Base-by-base conservation (phyloP, 2,888 invertebrate genomes). In the Hololepta plana region DNA sequence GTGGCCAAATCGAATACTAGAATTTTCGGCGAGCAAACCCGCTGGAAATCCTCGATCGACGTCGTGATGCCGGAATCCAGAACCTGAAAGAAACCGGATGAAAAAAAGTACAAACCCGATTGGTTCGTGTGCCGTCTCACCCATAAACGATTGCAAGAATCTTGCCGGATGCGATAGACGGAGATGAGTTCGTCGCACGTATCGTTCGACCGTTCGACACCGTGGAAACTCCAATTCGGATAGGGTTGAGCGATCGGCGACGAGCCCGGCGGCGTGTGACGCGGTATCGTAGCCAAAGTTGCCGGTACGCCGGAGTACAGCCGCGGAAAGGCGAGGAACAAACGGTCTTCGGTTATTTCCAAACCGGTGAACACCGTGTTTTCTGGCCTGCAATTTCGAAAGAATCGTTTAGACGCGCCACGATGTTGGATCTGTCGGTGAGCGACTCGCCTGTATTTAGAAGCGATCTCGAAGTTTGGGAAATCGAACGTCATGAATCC, bases 131-230 rank as follows among this genome's bases (percentile, higher is more conserved):
- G n/a, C 11, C 11, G 19, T 30, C 41, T 35, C 35, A 53, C 54
- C 84, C 84, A 84, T 3, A 84, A 57, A 10, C 84, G 61, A 50
- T 81, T 75, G 54, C 84, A 84, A n/a, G 72, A 66, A 49, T 84
- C 84, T 15, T 71, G 59, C 10, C 74, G 65, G 24, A 73, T 51
- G 12, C 84, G 63, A 57, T 84, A 84, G 21, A 81, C 80, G 1
- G 82, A 82, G 28, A 81, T 67, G 14, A 85, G 49, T 0, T 74
- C 71, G 10, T 73, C 69, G 47, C 84, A 84, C 53, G 76, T 79
- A 46, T 70, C 67, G 54, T 76, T 79, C 46, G 71, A 67, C 38
- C 67, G 64, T 0, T 69, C 70, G 11, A 64, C 64, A 0, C 72
- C 74, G 39, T 84, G 81, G 64, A 71, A 80, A 1, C 74, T 70